These are phyloP conservation scores for Eptatretus atami DNA, from an alignment of 2,797 vertebrate species.

Conservation along the genomic window DNA sequence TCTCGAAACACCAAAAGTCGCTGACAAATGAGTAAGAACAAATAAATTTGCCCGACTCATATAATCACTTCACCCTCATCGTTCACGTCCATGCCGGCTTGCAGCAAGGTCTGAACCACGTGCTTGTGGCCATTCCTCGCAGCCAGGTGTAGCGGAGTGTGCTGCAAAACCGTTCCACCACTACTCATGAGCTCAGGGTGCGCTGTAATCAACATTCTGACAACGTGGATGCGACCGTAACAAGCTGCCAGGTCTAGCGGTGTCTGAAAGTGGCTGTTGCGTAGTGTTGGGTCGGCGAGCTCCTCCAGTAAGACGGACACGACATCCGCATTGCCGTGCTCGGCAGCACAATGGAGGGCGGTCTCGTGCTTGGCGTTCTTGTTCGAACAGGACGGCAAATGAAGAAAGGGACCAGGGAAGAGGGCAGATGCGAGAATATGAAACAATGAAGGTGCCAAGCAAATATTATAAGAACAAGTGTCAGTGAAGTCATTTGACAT, in stretches of 20 bases:
- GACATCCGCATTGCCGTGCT: conserved; percentile 71
- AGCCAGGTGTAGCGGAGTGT: conserved; percentile 70
- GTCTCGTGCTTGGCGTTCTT: conserved; percentile 99
- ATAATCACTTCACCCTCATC: conserved; percentile 36
- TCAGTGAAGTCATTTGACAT: too few species aligned
- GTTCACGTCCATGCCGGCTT: conserved; percentile 86
- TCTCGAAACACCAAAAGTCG: too few species aligned
- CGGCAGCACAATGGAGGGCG: conserved; percentile 68
- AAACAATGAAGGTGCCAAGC: conserved; percentile 14
- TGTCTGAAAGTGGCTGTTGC: conserved; percentile 86
- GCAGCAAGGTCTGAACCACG: conserved; percentile 55
- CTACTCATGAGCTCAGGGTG: conserved; percentile 63
- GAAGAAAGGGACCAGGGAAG: conserved; percentile 8
- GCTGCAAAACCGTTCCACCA: conserved; percentile 53
- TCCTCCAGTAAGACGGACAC: conserved; percentile 77
- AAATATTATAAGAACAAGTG: too few species aligned
- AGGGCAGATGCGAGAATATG: neutral
- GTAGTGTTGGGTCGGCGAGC: conserved; percentile 88
- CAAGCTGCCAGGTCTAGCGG: conserved; percentile 71
- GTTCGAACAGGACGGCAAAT: conserved; percentile 10
- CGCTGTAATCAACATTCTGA: conserved; percentile 58
- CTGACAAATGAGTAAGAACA: too few species aligned
- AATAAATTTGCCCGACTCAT: too few species aligned
- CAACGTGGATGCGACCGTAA: conserved; percentile 79
- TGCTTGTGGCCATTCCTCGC: conserved; percentile 63